Evolutionary conservation across 2,888 invertebrate genomes (phyloP), one percentile per base, ranked within the genome.

Genomic region (Pristionchus exspectatus): DNA sequence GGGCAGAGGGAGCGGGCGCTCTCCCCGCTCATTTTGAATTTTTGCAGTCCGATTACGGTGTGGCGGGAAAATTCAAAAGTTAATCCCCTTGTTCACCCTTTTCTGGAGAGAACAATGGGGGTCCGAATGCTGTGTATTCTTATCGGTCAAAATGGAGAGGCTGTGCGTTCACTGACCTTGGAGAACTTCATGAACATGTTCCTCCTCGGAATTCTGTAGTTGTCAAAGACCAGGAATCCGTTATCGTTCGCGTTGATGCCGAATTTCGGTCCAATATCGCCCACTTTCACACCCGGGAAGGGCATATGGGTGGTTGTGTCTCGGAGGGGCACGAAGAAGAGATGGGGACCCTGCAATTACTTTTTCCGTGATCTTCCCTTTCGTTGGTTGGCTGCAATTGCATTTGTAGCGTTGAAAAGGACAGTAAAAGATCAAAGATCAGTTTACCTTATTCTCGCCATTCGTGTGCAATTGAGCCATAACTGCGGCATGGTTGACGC

Each of bases 111-210:
- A n/a, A n/a, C n/a, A n/a, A n/a, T n/a, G n/a, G n/a, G n/a, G n/a
- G n/a, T n/a, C n/a, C n/a, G n/a, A n/a, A n/a, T n/a, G n/a, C n/a
- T n/a, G n/a, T n/a, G n/a, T n/a, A n/a, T n/a, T n/a, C 9, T 44
- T 9, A 44, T 9, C 44, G 3, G 44, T 44, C 44, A 44, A 44
- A 44, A 9, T 44, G 44, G 9, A 5, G 44, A 44, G 7, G 1
- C 7, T 63, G n/a, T n/a, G n/a, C n/a, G n/a, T n/a, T n/a, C n/a
- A 77, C 38, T 14, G 7, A 98, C 98, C 96, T 98, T 96, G 77
- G 97, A 97, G 95, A 98, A 97, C 96, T 97, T 98, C 98, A 98
- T 98, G 38, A 98, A 96, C 98, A 98, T 97, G 92, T 97, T 96
- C n/a, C 97, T 96, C 87, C 98, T 96, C 0, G 98, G 98, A 95